These are phyloP conservation scores for Tetranychus truncatus DNA, from an alignment of 2,888 invertebrate species.

Conservation along the genomic window DNA sequence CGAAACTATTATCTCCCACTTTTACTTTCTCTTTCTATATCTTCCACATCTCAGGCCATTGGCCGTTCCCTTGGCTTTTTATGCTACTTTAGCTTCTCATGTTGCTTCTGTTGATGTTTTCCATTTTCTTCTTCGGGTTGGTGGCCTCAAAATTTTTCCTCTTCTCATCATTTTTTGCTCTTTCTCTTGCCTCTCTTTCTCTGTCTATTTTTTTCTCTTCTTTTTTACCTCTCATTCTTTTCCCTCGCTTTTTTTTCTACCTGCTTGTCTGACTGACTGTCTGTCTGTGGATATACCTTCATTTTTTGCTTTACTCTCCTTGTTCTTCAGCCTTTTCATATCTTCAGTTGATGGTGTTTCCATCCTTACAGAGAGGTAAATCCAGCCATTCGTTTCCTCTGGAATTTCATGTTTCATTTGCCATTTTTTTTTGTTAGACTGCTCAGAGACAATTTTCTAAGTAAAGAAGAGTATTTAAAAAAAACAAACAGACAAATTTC, in stretches of 20 bases:
- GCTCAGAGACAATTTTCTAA: no score
- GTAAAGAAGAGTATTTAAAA: no score
- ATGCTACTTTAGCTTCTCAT: not conserved
- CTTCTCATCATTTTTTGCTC: not conserved
- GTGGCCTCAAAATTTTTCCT: constrained; percentile 3
- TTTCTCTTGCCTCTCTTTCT: not conserved
- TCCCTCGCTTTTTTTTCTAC: constrained; percentile 2
- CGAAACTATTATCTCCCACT: not conserved
- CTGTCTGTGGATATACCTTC: not conserved
- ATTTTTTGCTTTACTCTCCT: not conserved
- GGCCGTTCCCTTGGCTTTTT: not conserved
- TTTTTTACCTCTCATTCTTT: not conserved
- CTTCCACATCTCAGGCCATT: not conserved
- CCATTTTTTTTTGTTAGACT: no score
- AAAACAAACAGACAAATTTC: no score
- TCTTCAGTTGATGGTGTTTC: no score
- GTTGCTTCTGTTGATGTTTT: not conserved
- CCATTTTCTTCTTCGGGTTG: not conserved
- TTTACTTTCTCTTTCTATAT: no score
- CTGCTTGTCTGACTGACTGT: not conserved
- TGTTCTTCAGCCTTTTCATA: not conserved
- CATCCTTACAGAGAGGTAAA: no score
- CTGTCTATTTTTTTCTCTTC: not conserved
- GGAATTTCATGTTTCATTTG: no score
- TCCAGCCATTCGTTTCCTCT: no score